A percentile compares a stretch with the other conserved stretches of the same genome.
These are phyloP conservation scores for Cyclina sinensis DNA, from an alignment of 1,140 invertebrate species.

Conservation along the genomic window DNA sequence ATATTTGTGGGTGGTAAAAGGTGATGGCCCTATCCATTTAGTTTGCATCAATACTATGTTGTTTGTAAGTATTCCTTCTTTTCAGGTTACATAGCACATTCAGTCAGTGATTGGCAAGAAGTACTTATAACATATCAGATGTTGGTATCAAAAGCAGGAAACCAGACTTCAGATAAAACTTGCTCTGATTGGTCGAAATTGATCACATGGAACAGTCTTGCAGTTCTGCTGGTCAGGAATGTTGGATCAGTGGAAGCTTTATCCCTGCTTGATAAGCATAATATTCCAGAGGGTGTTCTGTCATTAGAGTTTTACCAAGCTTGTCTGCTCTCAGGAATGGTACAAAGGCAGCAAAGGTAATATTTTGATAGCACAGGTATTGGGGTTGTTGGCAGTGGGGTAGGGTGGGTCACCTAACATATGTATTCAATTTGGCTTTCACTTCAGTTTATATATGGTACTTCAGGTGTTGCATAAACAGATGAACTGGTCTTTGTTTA, in stretches of 20 bases:
- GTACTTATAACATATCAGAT: constrained; percentile 3
- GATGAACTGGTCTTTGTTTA: no score
- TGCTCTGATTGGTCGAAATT: constrained; percentile 47
- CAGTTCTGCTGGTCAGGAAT: constrained; percentile 48
- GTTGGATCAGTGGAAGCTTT: constrained; percentile 42
- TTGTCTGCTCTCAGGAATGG: constrained; percentile 67
- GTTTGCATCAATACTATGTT: no score
- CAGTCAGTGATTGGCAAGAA: constrained; percentile 29
- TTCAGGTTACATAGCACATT: constrained; percentile 28
- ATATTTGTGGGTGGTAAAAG: no score
- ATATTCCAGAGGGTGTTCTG: constrained; percentile 53
- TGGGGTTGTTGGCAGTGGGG: no score
- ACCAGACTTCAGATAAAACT: constrained; percentile 4
- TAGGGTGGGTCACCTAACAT: no score
- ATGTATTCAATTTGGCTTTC: no score
- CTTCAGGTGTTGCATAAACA: no score
- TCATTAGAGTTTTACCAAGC: constrained; percentile 68
- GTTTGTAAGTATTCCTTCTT: no score
- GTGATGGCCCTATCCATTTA: no score
- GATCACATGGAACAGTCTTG: constrained; percentile 60
- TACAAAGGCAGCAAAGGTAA: constrained; percentile 75
- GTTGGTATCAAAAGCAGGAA: background rate
- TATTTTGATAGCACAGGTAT: no score
- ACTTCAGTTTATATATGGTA: no score
- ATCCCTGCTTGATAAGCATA: constrained; percentile 60